phyloP scores from a whole-genome alignment of 2,888 invertebrate genomes.

The Aleiodes leptofemur region DNA sequence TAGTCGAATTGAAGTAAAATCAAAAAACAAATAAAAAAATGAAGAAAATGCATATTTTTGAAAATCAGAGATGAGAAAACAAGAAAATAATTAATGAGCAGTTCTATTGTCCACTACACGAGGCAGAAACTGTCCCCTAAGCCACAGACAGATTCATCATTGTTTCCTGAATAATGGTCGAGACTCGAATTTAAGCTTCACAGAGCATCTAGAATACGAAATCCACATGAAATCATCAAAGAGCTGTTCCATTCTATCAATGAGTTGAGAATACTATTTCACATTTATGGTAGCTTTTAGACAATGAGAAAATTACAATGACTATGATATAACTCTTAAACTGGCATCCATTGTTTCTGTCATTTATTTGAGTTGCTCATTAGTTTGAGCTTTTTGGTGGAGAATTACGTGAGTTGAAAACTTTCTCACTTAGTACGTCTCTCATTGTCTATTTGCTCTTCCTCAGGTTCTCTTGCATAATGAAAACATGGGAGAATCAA shows the following conservation, averaged over 20 bases:
- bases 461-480: too few species aligned
- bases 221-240: not conserved
- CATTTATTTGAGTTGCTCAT: not conserved
- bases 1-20: too few species aligned
- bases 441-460: too few species aligned
- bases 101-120: not conserved
- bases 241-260: not conserved
- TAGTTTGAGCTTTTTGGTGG: not conserved
- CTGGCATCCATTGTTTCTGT: slow-evolving; percentile 1
- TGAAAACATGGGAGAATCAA: too few species aligned
- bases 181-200: not conserved
- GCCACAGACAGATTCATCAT: not conserved
- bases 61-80: too few species aligned
- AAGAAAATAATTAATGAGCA: not conserved
- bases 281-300: not conserved
- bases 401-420: too few species aligned
- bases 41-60: too few species aligned
- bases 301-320: slow-evolving; percentile 17
- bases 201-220: not conserved
- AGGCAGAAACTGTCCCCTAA: not conserved
- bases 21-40: too few species aligned
- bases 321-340: slow-evolving; percentile 7
- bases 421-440: too few species aligned
- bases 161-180: slow-evolving; percentile 5
- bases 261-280: not conserved